These are phyloP conservation scores for Biston stratarius DNA, from an alignment of 2,888 invertebrate genomes.

Conservation along the genomic window DNA sequence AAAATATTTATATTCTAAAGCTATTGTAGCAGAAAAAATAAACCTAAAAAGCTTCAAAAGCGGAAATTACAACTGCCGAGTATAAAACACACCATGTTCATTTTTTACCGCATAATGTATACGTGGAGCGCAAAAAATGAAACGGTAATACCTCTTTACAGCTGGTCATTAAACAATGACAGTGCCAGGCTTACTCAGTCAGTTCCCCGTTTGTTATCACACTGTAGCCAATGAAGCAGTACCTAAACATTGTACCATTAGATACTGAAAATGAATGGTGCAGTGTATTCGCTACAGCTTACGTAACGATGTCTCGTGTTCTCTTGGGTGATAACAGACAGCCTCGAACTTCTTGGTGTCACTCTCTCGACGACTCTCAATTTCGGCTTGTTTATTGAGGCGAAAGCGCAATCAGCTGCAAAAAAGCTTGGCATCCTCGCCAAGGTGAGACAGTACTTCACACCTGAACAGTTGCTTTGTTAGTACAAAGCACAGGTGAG, in stretches of 20 bases:
- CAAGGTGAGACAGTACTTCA: too few species aligned
- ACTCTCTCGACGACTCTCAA: too few species aligned
- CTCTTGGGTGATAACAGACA: too few species aligned
- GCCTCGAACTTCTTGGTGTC: too few species aligned
- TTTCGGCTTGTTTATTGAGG: too few species aligned
- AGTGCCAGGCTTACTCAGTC: constrained; percentile 51
- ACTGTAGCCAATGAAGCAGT: constrained; percentile 2
- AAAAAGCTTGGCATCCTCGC: too few species aligned
- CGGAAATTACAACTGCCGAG: constrained; percentile 1
- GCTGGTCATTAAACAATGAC: constrained; percentile 69
- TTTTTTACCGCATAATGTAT: constrained; percentile 43
- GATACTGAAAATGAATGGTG: neutral
- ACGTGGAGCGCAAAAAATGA: constrained; percentile 57
- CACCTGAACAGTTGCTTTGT: too few species aligned
- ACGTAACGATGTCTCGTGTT: too few species aligned
- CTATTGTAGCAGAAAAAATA: neutral
- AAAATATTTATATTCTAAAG: neutral
- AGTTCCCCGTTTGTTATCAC: constrained; percentile 25
- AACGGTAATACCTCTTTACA: constrained; percentile 66
- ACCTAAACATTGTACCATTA: neutral
- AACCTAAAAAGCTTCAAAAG: neutral
- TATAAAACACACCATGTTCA: constrained; percentile 9
- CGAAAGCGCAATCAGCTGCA: too few species aligned
- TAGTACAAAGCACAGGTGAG: too few species aligned
- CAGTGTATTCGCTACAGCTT: neutral